These are phyloP conservation scores for Xenus cinereus DNA, from an alignment of 2,113 vertebrate genomes.

Conservation along the genomic window DNA sequence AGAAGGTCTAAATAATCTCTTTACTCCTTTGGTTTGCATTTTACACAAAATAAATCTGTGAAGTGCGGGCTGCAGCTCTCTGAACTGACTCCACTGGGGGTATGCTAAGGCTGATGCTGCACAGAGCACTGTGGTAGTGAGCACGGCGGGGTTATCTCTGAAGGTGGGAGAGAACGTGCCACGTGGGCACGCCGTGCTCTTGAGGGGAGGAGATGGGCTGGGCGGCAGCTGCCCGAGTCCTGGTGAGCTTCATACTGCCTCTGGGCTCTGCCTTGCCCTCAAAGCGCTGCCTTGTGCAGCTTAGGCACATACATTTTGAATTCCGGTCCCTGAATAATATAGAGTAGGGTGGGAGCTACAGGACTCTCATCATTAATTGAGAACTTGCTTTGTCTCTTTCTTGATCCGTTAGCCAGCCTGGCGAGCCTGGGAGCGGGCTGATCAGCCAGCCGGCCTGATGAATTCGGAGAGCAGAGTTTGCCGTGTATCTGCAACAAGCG, in stretches of 20 bases:
- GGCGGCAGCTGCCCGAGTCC: neutral
- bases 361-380: neutral
- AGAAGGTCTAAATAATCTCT: neutral
- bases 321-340: neutral
- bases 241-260: neutral
- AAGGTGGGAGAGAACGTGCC: neutral
- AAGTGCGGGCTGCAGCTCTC: neutral
- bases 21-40: neutral
- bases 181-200: accelerated
- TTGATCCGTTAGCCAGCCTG: neutral
- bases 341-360: neutral
- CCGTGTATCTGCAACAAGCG: neutral
- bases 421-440: neutral
- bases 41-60: neutral
- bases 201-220: neutral
- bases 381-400: neutral
- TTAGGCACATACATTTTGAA: neutral
- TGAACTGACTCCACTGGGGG: accelerated
- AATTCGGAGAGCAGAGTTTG: neutral
- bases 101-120: neutral
- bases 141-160: neutral
- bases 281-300: neutral
- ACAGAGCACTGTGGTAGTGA: neutral
- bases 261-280: neutral
- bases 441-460: neutral